phyloP scores from a whole-genome alignment of 2,888 invertebrate species.

The Conus canariensis region DNA sequence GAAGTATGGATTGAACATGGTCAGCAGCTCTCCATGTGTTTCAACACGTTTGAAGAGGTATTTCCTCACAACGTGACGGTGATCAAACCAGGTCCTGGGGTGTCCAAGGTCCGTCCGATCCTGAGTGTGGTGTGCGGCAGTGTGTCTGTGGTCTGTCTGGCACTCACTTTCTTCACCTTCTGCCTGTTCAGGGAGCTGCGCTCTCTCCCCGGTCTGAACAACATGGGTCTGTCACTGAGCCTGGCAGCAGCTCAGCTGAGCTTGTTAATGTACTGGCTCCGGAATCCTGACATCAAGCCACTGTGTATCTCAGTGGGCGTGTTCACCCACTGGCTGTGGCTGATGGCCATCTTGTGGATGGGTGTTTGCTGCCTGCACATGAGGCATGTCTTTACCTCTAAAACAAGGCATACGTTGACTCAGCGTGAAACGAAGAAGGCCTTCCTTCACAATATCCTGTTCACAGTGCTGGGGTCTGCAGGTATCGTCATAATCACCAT shows the following conservation, averaged over 20 bases:
- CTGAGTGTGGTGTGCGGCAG: constrained; percentile 36
- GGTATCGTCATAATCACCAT: constrained; percentile 45
- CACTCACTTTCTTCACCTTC: constrained; percentile 50
- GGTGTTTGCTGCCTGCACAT: constrained; percentile 52
- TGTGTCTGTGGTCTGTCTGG: constrained; percentile 50
- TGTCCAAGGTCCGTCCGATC: background rate
- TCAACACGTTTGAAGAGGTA: background rate
- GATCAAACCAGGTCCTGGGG: background rate
- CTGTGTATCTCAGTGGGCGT: background rate
- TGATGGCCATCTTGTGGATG: constrained; percentile 49
- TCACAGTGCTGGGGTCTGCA: constrained; percentile 45
- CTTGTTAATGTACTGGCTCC: constrained; percentile 32
- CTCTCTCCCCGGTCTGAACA: constrained; percentile 55
- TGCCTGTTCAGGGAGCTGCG: constrained; percentile 48
- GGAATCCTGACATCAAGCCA: background rate
- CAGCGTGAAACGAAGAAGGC: constrained; percentile 32
- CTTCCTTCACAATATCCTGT: constrained; percentile 45
- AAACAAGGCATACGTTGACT: constrained; percentile 19
- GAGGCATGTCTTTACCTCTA: constrained; percentile 50
- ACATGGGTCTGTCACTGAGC: constrained; percentile 51
- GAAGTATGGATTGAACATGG: background rate
- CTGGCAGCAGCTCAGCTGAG: constrained; percentile 48
- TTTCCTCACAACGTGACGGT: background rate
- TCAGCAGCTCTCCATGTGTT: background rate
- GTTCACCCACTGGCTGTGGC: constrained; percentile 47